These are phyloP conservation scores for Morone chrysops DNA, from an alignment of 2,113 vertebrate species.

Conservation along the genomic window DNA sequence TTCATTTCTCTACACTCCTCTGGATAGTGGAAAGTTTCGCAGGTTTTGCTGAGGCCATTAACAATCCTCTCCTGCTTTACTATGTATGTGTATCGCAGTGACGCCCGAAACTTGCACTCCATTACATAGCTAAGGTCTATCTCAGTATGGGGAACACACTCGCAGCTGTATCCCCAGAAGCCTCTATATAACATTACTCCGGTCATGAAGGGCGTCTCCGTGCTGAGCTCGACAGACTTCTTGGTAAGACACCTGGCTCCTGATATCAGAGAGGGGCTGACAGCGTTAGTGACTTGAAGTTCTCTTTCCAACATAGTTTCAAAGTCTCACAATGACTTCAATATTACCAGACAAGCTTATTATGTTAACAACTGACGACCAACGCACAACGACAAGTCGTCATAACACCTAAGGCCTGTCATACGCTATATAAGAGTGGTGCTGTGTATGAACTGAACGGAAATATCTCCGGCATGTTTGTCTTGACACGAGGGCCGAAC, in stretches of 20 bases:
- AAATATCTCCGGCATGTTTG: not conserved
- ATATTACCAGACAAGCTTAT: not conserved
- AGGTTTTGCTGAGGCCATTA: slow-evolving; percentile 14
- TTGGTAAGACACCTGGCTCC: not conserved
- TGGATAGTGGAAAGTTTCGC: slow-evolving; percentile 63
- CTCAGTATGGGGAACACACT: not conserved
- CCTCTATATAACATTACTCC: slow-evolving; percentile 3
- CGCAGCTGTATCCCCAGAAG: slow-evolving; percentile 9
- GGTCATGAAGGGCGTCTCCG: not conserved
- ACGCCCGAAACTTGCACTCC: not conserved
- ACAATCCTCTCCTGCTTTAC: slow-evolving; percentile 9
- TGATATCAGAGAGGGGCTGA: not conserved
- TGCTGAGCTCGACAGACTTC: not conserved
- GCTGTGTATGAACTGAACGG: not conserved
- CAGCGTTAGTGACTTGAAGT: not conserved
- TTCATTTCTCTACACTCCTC: slow-evolving; percentile 29
- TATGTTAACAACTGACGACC: not conserved
- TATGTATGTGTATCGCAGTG: not conserved
- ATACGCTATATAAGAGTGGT: not conserved
- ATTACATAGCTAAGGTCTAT: slow-evolving; percentile 3
- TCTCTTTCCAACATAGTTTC: not conserved
- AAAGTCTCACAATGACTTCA: not conserved
- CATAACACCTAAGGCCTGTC: not conserved
- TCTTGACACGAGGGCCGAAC: not conserved
- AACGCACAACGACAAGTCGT: not conserved